Evolutionary conservation across 2,113 vertebrate genomes (phyloP), one percentile per base, ranked within the genome.

Genomic region (Lucifuga dentata): DNA sequence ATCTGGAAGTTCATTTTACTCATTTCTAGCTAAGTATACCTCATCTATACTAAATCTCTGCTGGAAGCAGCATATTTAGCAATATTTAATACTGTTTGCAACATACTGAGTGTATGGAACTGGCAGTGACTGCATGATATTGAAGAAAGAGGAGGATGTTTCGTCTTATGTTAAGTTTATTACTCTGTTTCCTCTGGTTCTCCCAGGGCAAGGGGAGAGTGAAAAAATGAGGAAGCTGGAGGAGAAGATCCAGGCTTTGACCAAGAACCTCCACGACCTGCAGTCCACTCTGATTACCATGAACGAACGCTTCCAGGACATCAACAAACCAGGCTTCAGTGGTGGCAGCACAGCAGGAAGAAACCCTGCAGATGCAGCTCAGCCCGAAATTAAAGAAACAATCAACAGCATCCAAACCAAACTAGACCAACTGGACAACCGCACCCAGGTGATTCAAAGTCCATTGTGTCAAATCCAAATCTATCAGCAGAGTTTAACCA

Each of bases 351-450:
- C 59, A 11, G 87, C 81, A 17, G 94, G 90, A 26, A 91, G 90
- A 72, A 93, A 93, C 50, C 96, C 93, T 0, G 93, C 93, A 0
- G 96, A 96, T 0, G 93, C 95, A 0, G 94, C 94, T 23, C 94
- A 94, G 7, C 94, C 96, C 0, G 94, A 95, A 5, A 94, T 98
- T 70, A 95, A 94, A 10, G 94, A 97, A 65, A 95, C 93, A 0
- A 95, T 98, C 66, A 91, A 86, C 35, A 95, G 91, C 73, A 95
- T 98, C 41, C 95, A 97, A 89, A 92, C 90, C 65, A 96, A 94
- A 71, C 90, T 98, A 74, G 94, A 96, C 82, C 94, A 94, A 60
- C 89, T 98, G 48, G 95, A 98, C 72, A 95, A 91, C 73, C 93
- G 95, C 0, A 93, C 97, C 19, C 92, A 90, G 88, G 89, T 85